Evolutionary conservation across 2,888 invertebrate species (phyloP), one percentile per base, ranked within the genome.

Genomic region (Syrphus vitripennis): DNA sequence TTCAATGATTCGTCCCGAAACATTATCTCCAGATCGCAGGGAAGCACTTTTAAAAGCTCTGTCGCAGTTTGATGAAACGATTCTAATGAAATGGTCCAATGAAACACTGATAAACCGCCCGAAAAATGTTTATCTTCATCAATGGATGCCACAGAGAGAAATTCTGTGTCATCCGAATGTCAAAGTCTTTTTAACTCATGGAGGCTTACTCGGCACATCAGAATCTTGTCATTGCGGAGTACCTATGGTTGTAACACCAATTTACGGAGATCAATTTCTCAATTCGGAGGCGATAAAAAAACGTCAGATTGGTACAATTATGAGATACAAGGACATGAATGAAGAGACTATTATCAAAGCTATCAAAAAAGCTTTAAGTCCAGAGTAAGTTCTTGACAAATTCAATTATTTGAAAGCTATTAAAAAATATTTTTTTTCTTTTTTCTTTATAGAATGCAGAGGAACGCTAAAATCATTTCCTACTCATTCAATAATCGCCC

Each of bases 111-210:
- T 93, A 2, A 93, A 92, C 65, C 92, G 94, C 82, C 94, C 95
- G 0, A 90, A 91, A 3, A 96, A 96, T 90, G 93, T 96, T 1
- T 92, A 94, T 90, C 90, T 94, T 9, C 93, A 92, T 71, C 93
- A 94, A 72, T 96, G 96, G 96, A 91, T 95, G 90, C 95, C 96
- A 0, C 96, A 96, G 89, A 93, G 94, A 74, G 95, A 95, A 89
- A 93, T 96, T 77, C 91, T 96, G 55, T 94, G 96, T 94, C 95
- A 96, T 89, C 94, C 94, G 0, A 95, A 95, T 83, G 94, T 95
- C 0, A 92, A 94, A 75, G 94, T 94, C 0, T 96, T 95, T 89
- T 93, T 96, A 34, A 95, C 95, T 0, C 96, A 96, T 90, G 96
- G 95, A 0, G 96, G 96, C 1, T 94, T 95, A 89, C 92, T 96